Evolutionary conservation across 1,140 invertebrate genomes (phyloP).

Genomic region (Monomorium pharaonis): DNA sequence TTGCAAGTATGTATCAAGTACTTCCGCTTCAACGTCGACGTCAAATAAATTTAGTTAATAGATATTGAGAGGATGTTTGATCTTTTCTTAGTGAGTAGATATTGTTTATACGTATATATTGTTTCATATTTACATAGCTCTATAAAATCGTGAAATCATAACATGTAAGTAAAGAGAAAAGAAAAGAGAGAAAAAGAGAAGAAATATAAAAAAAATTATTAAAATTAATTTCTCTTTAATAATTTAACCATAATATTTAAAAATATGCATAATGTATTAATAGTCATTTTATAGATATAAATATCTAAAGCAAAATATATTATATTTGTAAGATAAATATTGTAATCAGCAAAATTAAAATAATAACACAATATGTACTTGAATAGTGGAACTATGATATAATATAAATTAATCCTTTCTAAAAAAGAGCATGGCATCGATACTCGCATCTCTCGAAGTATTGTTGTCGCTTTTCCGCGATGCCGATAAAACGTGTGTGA

Average conservation of each 20-base stretch:
- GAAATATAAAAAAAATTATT: background rate
- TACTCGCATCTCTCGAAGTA: too few species aligned
- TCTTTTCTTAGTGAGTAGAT: background rate
- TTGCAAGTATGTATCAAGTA: conserved; percentile 47
- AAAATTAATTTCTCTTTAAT: background rate
- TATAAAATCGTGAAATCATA: background rate
- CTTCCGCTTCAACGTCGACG: conserved; percentile 52
- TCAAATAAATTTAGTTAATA: conserved; percentile 35
- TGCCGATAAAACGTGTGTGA: too few species aligned
- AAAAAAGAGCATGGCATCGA: too few species aligned
- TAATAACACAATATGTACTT: background rate
- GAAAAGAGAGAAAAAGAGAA: too few species aligned
- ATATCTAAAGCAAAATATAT: background rate
- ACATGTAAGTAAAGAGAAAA: background rate
- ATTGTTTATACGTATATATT: background rate
- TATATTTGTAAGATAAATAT: background rate
- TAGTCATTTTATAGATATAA: background rate
- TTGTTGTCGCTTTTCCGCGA: too few species aligned
- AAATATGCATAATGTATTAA: too few species aligned
- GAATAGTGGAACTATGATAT: background rate
- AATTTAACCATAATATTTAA: too few species aligned
- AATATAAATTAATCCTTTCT: too few species aligned
- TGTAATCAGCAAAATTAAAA: background rate
- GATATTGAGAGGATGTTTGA: background rate
- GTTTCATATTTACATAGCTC: background rate